phyloP scores from a whole-genome alignment of 1,140 invertebrate species.

The Aphaenogaster ashmeadi region DNA sequence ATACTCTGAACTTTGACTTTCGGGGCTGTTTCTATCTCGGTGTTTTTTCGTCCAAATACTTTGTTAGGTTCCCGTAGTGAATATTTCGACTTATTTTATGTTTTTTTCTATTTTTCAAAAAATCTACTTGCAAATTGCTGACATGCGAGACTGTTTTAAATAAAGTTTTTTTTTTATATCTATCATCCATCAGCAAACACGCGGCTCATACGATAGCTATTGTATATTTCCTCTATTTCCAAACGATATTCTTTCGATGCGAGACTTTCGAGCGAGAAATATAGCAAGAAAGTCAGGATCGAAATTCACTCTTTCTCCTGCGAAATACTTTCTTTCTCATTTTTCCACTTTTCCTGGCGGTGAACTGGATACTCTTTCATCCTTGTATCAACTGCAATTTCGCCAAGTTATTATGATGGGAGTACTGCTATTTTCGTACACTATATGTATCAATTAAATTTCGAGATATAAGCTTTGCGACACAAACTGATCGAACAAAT shows the following conservation, averaged over 20 bases:
- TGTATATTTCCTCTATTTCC: conserved; percentile 7
- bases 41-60: conserved; percentile 17
- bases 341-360: conserved; percentile 22
- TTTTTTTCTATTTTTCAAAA: background rate
- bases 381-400: conserved; percentile 17
- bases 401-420: background rate
- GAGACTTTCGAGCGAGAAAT: conserved; percentile 6
- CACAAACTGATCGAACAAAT: background rate
- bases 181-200: background rate
- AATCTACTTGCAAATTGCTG: background rate
- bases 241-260: conserved; percentile 29
- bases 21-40: background rate
- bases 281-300: conserved; percentile 17
- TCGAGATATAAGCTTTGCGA: background rate
- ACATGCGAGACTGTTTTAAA: background rate
- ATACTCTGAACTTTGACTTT: conserved; percentile 14
- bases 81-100: background rate
- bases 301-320: conserved; percentile 41
- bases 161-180: background rate
- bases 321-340: conserved; percentile 49
- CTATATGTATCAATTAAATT: background rate
- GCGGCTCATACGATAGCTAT: background rate
- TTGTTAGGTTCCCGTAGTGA: background rate
- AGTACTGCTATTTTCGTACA: background rate
- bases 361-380: conserved; percentile 40